A percentile compares a stretch with the other conserved stretches of the same genome.
Evolutionary conservation across 2,797 vertebrate species (phyloP).

Genomic region (Triplophysa bombifrons): DNA sequence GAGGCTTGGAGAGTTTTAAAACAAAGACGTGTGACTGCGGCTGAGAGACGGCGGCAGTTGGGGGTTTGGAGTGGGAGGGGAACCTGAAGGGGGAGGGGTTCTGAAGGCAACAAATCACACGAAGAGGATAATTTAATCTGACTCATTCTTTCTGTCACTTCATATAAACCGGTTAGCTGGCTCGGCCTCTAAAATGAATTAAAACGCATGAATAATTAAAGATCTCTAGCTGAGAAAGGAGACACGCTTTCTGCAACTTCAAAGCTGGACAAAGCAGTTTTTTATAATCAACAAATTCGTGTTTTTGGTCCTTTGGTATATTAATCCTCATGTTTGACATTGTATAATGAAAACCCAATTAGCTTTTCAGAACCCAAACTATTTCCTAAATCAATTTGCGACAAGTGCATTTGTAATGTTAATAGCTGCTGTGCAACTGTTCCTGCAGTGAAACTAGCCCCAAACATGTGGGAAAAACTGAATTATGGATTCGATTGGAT

Average conservation of each 20-base stretch:
- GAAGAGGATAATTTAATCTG: conserved; percentile 80
- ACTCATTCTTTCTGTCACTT: conserved; percentile 72
- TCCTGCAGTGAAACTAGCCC: conserved; percentile 42
- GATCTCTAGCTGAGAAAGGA: conserved; percentile 59
- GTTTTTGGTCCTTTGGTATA: conserved; percentile 30
- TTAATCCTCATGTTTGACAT: conserved; percentile 47
- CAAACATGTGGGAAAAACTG: conserved; percentile 9
- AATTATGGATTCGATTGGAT: conserved; percentile 34
- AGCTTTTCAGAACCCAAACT: conserved; percentile 37
- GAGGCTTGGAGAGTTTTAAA: conserved; percentile 77
- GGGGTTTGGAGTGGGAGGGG: conserved; percentile 43
- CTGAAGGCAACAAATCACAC: conserved; percentile 64
- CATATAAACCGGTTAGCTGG: conserved; percentile 68
- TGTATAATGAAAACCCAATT: conserved; percentile 34
- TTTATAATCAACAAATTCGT: conserved; percentile 72
- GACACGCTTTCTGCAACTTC: conserved; percentile 48
- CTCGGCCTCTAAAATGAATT: conserved; percentile 69
- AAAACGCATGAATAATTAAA: conserved; percentile 76
- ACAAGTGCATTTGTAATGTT: conserved; percentile 54
- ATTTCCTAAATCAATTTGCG: conserved; percentile 44
- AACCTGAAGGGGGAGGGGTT: conserved; percentile 54
- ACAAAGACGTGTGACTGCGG: conserved; percentile 76
- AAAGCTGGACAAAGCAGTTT: conserved; percentile 64
- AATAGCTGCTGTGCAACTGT: conserved; percentile 49
- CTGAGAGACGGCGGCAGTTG: conserved; percentile 61